Evolutionary conservation across 2,797 vertebrate species (phyloP), one percentile per base, ranked within the genome.

Genomic region (Megalops cyprinoides): DNA sequence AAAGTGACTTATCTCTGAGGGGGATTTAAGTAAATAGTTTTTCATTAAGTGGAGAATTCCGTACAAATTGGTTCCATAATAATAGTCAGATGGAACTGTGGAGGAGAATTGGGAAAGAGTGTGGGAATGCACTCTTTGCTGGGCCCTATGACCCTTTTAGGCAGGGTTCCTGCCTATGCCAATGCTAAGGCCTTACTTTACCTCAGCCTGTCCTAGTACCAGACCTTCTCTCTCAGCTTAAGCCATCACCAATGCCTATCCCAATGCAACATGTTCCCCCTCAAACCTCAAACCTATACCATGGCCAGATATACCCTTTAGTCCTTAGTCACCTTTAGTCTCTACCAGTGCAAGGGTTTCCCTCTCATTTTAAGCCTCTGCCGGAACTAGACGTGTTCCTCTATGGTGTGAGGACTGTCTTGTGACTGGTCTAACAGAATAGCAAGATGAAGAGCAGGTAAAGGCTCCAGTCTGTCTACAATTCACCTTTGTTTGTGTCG

Each of bases 1-100:
- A 87, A 56, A 82, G 74, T 31, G 25, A 7, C 71, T 62, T 58
- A 65, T 71, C 77, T 81, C 83, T 56, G 12, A 87, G 83, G 82
- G 83, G 71, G 84, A 89, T 87, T 82, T 69, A 83, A 84, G 76
- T 25, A 88, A 87, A 82, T 82, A 83, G 81, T 82, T 81, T 89
- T 92, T 92, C 85, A 90, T 92, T 91, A 91, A 85, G 76, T 79
- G 51, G 77, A 87, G 86, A 91, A 92, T 91, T 91, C 88, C 91
- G 87, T 86, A 89, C 88, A 91, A 93, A 92, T 90, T 88, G 86
- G 82, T 84, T 76, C 82, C 82, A 76, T 90, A 91, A 90, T 89
- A 90, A 90, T 89, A 88, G 87, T 83, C 78, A 78, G 86, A 91
- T 90, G 91, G 90, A 89, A 88, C 85, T 86, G 86, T 87, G 88